Conservation (phyloP, 2,797 vertebrate genomes). For the Allobates femoralis region DNA sequence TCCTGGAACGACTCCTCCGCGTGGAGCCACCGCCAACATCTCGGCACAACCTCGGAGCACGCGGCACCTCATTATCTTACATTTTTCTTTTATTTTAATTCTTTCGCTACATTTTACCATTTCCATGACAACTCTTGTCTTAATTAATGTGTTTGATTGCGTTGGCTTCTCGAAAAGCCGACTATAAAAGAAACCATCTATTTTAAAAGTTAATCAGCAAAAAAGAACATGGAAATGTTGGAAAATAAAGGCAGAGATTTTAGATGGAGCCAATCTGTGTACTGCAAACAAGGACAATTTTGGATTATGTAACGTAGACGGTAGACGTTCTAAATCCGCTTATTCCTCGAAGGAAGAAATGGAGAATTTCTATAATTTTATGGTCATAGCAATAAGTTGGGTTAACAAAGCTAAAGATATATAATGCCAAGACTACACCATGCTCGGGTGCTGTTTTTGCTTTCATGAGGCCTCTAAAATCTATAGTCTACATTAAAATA, state of each 20-base stretch:
- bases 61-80: slow-evolving; percentile 27
- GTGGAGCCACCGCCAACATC: background rate
- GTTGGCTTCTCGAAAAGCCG: slow-evolving; percentile 19
- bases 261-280: slow-evolving; percentile 7
- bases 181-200: slow-evolving; percentile 39
- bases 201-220: slow-evolving; percentile 55
- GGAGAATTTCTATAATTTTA: background rate
- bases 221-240: slow-evolving; percentile 45
- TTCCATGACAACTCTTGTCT: slow-evolving; percentile 51
- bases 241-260: slow-evolving; percentile 23
- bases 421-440: too few relatives aligned
- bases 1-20: background rate
- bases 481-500: background rate
- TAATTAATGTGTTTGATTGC: slow-evolving; percentile 49
- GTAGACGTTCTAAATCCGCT: background rate
- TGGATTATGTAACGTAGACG: background rate
- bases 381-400: background rate
- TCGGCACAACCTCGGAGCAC: background rate
- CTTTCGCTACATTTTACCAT: slow-evolving; percentile 27
- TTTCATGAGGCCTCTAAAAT: background rate
- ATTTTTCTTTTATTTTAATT: slow-evolving; percentile 43
- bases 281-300: slow-evolving; percentile 1
- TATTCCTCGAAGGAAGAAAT: background rate
- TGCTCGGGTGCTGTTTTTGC: too few relatives aligned
- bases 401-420: background rate